Evolutionary conservation across 2,797 vertebrate species (phyloP).

Genomic region (Momotus momota): DNA sequence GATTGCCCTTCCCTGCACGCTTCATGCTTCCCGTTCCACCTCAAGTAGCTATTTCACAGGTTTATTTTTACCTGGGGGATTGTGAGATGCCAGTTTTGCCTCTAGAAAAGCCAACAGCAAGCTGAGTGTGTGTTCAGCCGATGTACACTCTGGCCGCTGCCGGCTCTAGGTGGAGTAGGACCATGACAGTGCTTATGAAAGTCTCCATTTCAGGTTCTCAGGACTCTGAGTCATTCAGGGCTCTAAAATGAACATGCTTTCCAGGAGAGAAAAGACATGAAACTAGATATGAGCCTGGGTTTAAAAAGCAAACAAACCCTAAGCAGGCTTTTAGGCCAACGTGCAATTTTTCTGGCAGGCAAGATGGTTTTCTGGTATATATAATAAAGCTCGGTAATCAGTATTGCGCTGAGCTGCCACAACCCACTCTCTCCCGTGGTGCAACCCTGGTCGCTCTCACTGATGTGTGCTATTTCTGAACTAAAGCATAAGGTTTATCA

Average conservation of each 20-base stretch:
- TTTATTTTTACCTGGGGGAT: background rate
- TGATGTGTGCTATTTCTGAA: conserved; percentile 74
- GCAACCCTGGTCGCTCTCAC: conserved; percentile 47
- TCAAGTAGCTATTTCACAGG: background rate
- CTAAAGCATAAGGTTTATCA: conserved; percentile 69
- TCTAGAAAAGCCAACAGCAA: background rate
- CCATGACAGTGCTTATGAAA: accelerated
- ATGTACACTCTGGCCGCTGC: background rate
- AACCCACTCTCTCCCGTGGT: conserved; percentile 22
- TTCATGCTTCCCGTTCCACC: background rate
- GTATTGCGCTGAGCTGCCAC: conserved; percentile 32
- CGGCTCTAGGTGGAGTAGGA: background rate
- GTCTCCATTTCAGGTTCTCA: background rate
- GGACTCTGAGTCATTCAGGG: background rate
- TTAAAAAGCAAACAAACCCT: background rate
- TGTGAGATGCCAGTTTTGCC: background rate
- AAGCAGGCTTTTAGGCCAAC: background rate
- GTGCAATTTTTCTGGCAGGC: conserved; percentile 1
- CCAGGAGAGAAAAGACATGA: background rate
- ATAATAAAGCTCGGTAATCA: conserved; percentile 40
- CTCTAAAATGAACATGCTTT: background rate
- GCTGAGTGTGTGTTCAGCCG: background rate
- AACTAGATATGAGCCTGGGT: background rate
- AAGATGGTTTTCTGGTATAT: conserved; percentile 24
- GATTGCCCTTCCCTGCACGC: background rate